phyloP scores from a whole-genome alignment of 2,797 vertebrate species.

The Tapirus indicus region DNA sequence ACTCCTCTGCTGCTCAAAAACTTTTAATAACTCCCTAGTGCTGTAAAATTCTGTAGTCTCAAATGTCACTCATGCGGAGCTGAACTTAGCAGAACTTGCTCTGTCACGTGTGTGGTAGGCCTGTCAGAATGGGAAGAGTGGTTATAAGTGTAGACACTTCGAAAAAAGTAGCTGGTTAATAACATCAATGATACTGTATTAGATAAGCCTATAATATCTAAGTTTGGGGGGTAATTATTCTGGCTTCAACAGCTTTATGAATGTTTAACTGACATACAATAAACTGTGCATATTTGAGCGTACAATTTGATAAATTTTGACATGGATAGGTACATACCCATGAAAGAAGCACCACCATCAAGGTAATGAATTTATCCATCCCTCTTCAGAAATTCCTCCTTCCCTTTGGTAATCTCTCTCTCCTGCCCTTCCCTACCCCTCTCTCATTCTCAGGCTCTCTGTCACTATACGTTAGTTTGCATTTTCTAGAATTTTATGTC shows the following conservation, averaged over 20 bases:
- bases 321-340: no score
- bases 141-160: not conserved
- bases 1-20: not conserved
- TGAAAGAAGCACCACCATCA: not conserved
- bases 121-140: not conserved
- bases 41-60: not conserved
- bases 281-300: not conserved
- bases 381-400: not conserved
- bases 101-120: not conserved
- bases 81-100: not conserved
- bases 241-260: not conserved
- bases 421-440: not conserved
- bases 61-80: not conserved
- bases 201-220: not conserved
- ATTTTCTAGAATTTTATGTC: not conserved
- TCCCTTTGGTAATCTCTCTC: not conserved
- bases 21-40: not conserved
- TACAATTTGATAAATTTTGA: not conserved
- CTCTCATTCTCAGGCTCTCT: not conserved
- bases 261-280: not conserved
- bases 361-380: not conserved
- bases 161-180: not conserved
- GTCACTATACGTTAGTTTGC: not conserved
- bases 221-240: not conserved
- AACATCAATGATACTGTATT: not conserved